A percentile compares a stretch with the other conserved stretches of the same genome.
Conservation (phyloP, 2,113 vertebrate species). For the Phainopepla nitens region DNA sequence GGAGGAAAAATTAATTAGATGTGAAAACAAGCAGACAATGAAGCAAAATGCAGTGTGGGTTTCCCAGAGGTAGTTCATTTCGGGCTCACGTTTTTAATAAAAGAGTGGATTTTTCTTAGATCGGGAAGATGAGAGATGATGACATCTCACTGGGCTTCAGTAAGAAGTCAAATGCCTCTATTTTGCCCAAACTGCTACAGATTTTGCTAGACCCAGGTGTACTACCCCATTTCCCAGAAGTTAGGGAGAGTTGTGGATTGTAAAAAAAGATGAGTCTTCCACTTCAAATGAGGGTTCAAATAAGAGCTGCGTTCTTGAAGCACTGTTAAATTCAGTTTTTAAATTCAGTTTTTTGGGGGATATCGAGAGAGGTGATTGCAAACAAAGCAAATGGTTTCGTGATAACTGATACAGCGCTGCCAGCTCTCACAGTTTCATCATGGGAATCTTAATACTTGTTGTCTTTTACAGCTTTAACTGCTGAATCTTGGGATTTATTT, state of each 20-base stretch:
- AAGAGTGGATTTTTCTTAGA: neutral
- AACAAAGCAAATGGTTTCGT: neutral
- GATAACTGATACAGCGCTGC: neutral
- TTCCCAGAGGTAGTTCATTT: neutral
- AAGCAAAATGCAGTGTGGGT: neutral
- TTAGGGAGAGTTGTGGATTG: neutral
- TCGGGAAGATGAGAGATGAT: neutral
- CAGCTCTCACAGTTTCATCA: neutral
- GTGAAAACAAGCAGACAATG: neutral
- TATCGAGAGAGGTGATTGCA: neutral
- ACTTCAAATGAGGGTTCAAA: neutral
- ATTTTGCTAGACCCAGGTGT: neutral
- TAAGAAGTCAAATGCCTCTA: neutral
- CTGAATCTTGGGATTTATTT: neutral
- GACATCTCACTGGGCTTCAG: neutral
- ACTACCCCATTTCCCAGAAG: neutral
- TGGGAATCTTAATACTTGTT: neutral
- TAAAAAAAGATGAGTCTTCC: neutral
- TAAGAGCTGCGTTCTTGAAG: neutral
- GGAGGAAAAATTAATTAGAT: constrained; percentile 9
- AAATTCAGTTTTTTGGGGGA: neutral
- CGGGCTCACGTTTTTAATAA: neutral
- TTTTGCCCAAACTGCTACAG: neutral
- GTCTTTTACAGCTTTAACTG: neutral
- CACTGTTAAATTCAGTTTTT: neutral